Evolutionary conservation across 2,113 vertebrate species (phyloP).

Genomic region (Channa maculata): DNA sequence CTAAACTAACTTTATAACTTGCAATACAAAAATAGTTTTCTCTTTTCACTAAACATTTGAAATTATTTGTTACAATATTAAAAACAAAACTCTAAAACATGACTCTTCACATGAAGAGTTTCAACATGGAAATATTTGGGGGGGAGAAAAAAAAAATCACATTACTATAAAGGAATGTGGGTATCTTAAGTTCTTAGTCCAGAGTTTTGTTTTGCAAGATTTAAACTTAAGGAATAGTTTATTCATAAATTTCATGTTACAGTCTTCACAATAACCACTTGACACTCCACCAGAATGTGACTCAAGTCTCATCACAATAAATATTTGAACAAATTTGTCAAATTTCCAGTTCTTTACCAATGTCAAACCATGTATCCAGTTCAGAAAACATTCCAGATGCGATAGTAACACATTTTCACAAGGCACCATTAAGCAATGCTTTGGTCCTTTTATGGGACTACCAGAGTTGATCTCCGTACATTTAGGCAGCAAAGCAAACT

Average conservation of each 20-base stretch:
- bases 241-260: too few species aligned
- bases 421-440: slow-evolving; percentile 46
- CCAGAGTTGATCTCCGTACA: slow-evolving; percentile 5
- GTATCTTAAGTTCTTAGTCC: too few species aligned
- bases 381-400: background rate
- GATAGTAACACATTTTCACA: slow-evolving; percentile 7
- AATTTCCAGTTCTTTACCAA: background rate
- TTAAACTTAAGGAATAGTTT: too few species aligned
- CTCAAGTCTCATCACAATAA: background rate
- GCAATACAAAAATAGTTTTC: slow-evolving; percentile 58
- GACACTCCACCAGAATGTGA: background rate
- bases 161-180: background rate
- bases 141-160: background rate
- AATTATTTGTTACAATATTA: slow-evolving; percentile 1
- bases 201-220: too few species aligned
- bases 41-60: background rate
- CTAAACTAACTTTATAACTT: background rate
- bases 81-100: slow-evolving; percentile 1
- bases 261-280: background rate
- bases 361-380: background rate
- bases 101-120: background rate
- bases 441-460: slow-evolving; percentile 43
- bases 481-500: slow-evolving; percentile 15
- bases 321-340: background rate
- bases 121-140: background rate